Percentiles rank a stretch among this genome's conserved stretches.
phyloP scores from a whole-genome alignment of 2,797 vertebrate genomes.

The Pterois miles region DNA sequence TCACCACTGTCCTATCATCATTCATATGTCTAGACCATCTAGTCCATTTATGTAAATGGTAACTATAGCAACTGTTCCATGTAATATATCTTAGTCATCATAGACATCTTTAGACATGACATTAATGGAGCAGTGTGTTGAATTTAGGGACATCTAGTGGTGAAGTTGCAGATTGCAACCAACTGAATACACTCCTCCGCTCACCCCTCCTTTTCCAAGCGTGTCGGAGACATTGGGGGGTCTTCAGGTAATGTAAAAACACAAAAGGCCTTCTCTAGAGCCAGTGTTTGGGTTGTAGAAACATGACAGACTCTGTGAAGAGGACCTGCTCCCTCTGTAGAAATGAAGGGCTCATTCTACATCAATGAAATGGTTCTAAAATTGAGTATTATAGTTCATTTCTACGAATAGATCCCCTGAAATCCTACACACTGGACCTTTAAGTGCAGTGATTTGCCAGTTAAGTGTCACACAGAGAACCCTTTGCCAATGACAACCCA shows the following conservation, averaged over 20 bases:
- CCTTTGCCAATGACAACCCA: slow-evolving; percentile 31
- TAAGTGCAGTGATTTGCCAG: slow-evolving; percentile 15
- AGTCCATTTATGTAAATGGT: slow-evolving; percentile 12
- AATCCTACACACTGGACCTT: neutral
- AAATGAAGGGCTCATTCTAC: neutral
- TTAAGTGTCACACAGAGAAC: slow-evolving; percentile 20
- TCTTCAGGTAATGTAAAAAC: neutral
- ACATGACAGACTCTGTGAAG: neutral
- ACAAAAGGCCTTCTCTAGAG: neutral
- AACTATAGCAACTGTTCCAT: slow-evolving; percentile 48
- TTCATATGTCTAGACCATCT: neutral
- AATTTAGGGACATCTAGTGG: neutral
- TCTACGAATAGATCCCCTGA: neutral
- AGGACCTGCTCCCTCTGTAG: neutral
- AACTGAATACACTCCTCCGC: neutral
- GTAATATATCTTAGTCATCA: slow-evolving; percentile 24
- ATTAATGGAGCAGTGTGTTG: neutral
- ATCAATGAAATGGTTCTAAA: neutral
- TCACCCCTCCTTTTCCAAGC: neutral
- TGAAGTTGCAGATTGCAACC: neutral
- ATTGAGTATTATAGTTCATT: neutral
- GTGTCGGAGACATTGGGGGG: neutral
- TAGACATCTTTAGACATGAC: slow-evolving; percentile 18
- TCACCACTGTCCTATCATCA: neutral
- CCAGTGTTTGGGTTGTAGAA: neutral